Evolutionary conservation across 2,113 vertebrate genomes (phyloP), one percentile per base, ranked within the genome.

Genomic region (Brachyistius frenatus): DNA sequence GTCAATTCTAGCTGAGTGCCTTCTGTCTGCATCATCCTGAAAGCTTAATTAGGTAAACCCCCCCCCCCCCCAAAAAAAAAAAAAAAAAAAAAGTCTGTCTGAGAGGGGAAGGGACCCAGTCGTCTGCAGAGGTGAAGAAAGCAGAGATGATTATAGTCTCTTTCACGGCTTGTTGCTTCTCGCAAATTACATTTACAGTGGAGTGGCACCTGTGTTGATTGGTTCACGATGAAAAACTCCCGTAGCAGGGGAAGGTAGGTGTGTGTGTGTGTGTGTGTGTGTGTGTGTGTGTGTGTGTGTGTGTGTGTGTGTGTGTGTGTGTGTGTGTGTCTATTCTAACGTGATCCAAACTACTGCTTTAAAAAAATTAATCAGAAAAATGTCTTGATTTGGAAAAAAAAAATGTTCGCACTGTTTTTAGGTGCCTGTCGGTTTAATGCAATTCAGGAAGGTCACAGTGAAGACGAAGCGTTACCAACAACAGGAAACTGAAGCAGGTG

Each of bases 151-250:
- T 79, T 80, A 69, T 5, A 44, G 10, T 57, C 69, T 68, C 78
- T 62, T 74, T 85, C 66, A 67, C 32, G 11, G 61, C 54, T 66
- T 75, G 54, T 66, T 83, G 76, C 76, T 1, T 63, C 70, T 68
- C 7, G 2, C 32, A 69, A 66, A 81, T 76, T 39, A 63, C 66
- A 50, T 63, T 70, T 44, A 15, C 53, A 30, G 66, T 2, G 58
- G 36, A 67, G 33, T 5, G 36, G 46, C 66, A 46, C 53, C 73
- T 37, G 47, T 36, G 62, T 10, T 66, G 73, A 72, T 68, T 60
- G 60, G 33, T 65, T 60, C 60, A 44, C 2, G 16, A 31, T 0
- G 7, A 7, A 77, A 54, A 77, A 44, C 44, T 32, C 65, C 11
- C 4, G 4, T 16, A 16, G 2, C 23, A 13, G 65, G n/a, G 2